Conservation (phyloP, 2,797 vertebrate species). For the Muscicapa comitata region DNA sequence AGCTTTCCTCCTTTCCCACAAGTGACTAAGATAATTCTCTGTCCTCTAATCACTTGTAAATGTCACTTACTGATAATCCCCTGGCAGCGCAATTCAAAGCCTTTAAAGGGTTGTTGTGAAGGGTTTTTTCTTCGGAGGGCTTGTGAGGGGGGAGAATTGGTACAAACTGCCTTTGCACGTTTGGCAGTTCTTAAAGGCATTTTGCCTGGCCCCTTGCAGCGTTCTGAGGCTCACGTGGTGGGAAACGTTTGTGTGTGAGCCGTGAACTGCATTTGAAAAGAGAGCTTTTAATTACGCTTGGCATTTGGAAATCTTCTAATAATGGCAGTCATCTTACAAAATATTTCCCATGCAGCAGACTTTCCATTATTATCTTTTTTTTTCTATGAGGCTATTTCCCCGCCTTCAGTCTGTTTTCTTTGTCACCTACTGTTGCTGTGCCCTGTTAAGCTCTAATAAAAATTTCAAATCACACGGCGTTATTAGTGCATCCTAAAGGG, state of each 20-base stretch:
- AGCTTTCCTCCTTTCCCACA: slow-evolving; percentile 60
- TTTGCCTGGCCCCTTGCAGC: slow-evolving; percentile 49
- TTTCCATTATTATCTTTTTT: background rate
- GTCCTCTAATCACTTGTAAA: slow-evolving; percentile 64
- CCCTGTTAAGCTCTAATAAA: slow-evolving; percentile 56
- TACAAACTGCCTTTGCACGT: slow-evolving; percentile 56
- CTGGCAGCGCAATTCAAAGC: slow-evolving; percentile 49
- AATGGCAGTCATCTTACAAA: slow-evolving; percentile 54
- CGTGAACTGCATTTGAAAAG: slow-evolving; percentile 61
- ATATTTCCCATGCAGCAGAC: slow-evolving; percentile 49
- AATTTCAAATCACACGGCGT: slow-evolving; percentile 33
- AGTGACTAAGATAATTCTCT: slow-evolving; percentile 64
- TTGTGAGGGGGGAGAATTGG: background rate
- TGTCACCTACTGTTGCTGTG: slow-evolving; percentile 48
- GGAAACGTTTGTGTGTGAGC: slow-evolving; percentile 45
- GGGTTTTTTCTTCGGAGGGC: background rate
- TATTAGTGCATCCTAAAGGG: slow-evolving; percentile 35
- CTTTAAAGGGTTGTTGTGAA: slow-evolving; percentile 57
- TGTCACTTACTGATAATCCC: slow-evolving; percentile 63
- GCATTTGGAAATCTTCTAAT: slow-evolving; percentile 40
- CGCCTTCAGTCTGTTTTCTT: slow-evolving; percentile 41
- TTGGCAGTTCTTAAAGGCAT: slow-evolving; percentile 58
- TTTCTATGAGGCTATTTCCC: background rate
- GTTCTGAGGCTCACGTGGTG: slow-evolving; percentile 55
- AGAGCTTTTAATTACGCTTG: slow-evolving; percentile 62